phyloP scores from a whole-genome alignment of 2,113 vertebrate species.

The Galeopterus variegatus region DNA sequence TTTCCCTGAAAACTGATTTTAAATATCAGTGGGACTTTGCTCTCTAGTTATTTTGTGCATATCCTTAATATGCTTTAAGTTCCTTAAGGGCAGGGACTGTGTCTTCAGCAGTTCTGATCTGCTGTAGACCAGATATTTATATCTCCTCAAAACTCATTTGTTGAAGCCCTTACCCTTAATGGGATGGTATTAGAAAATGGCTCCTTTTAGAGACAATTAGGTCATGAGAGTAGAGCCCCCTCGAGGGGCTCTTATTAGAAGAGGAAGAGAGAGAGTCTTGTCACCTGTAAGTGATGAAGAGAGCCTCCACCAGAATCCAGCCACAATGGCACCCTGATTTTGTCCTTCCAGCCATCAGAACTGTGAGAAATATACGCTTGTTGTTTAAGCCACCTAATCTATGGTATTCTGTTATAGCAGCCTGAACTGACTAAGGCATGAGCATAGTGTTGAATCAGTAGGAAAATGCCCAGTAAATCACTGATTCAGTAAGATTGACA shows the following conservation, averaged over 20 bases:
- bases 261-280: background rate
- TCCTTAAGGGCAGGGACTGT: background rate
- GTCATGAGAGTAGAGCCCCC: background rate
- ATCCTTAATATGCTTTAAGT: background rate
- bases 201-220: background rate
- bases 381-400: background rate
- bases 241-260: background rate
- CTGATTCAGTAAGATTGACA: background rate
- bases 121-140: background rate
- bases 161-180: background rate
- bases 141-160: too few species aligned
- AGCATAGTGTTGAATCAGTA: background rate
- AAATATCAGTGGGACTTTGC: background rate
- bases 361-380: background rate
- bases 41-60: background rate
- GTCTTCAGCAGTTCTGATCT: background rate
- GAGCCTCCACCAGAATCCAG: accelerated
- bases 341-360: background rate
- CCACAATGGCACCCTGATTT: background rate
- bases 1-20: background rate
- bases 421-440: background rate
- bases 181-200: background rate
- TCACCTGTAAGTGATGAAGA: background rate
- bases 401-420: background rate
- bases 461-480: background rate